phyloP scores from a whole-genome alignment of 2,113 vertebrate species.

The Pogona vitticeps region DNA sequence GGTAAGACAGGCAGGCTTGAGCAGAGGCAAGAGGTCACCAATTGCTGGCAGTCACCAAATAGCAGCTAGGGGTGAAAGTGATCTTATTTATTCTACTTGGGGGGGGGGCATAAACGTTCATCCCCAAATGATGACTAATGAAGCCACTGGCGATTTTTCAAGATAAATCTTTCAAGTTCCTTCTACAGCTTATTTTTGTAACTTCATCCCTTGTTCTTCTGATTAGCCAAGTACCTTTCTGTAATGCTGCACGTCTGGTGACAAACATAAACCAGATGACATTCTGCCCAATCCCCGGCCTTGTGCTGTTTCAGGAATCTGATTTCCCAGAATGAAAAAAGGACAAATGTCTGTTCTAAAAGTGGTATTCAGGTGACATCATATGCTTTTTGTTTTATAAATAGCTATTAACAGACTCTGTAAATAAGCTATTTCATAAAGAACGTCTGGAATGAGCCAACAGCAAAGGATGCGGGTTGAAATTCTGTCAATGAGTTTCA shows the following conservation, averaged over 20 bases:
- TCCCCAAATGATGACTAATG: not conserved
- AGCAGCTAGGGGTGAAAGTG: not conserved
- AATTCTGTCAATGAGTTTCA: not conserved
- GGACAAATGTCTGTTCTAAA: slow-evolving; percentile 37
- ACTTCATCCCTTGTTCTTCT: slow-evolving; percentile 39
- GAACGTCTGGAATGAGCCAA: not conserved
- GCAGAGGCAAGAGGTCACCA: not conserved
- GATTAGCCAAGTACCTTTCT: slow-evolving; percentile 21
- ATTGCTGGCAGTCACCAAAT: not conserved
- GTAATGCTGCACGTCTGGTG: not conserved
- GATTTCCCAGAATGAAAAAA: slow-evolving; percentile 57
- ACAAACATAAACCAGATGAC: slow-evolving; percentile 65
- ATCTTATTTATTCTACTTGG: not conserved
- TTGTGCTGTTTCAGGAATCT: slow-evolving; percentile 44
- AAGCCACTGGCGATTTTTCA: not conserved
- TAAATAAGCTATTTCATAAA: not conserved
- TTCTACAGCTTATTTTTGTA: slow-evolving; percentile 45
- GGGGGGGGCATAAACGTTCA: not conserved
- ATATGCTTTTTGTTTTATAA: slow-evolving; percentile 44
- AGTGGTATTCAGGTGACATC: slow-evolving; percentile 36
- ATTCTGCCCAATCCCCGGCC: not conserved
- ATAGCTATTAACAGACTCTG: slow-evolving; percentile 18
- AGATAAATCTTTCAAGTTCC: slow-evolving; percentile 46
- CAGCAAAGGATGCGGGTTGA: not conserved
- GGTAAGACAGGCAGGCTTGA: not conserved